These are phyloP conservation scores for Agrilus cyanescens DNA, from an alignment of 2,888 invertebrate species.

Conservation along the genomic window DNA sequence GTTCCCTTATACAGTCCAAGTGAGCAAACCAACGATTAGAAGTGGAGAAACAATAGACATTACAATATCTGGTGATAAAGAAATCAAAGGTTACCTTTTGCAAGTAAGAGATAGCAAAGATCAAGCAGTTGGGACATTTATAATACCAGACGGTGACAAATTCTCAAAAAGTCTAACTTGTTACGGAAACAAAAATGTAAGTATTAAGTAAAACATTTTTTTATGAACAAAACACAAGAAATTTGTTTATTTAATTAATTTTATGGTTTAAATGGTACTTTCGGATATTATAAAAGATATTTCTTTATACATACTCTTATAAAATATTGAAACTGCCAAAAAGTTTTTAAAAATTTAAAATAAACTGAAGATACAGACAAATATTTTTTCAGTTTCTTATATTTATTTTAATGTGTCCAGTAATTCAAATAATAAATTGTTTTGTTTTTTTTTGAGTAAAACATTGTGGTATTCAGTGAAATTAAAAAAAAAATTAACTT, in stretches of 20 bases:
- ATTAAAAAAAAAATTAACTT: too few relatives aligned
- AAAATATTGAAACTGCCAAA: background rate
- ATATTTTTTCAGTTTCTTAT: too few relatives aligned
- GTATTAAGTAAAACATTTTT: constrained; percentile 19
- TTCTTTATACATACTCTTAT: background rate
- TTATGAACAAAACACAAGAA: background rate
- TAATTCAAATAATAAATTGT: too few relatives aligned
- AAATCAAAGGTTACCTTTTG: constrained; percentile 50
- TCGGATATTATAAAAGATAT: background rate
- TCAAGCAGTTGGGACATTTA: constrained; percentile 51
- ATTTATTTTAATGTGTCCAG: too few relatives aligned
- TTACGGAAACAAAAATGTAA: constrained; percentile 40
- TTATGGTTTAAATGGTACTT: background rate
- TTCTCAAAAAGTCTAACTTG: constrained; percentile 45
- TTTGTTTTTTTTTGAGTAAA: too few relatives aligned
- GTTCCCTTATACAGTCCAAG: constrained; percentile 44
- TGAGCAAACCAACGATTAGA: constrained; percentile 28
- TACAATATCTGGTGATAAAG: constrained; percentile 38
- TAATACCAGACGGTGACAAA: constrained; percentile 38
- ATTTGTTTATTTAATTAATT: background rate
- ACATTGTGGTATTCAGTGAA: too few relatives aligned
- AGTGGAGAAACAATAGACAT: constrained; percentile 41
- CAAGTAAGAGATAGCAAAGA: constrained; percentile 50
- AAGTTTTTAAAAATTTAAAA: constrained; percentile 3
- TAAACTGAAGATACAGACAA: too few relatives aligned